phyloP scores from a whole-genome alignment of 1,140 invertebrate species.

The Drosophila seguyi region DNA sequence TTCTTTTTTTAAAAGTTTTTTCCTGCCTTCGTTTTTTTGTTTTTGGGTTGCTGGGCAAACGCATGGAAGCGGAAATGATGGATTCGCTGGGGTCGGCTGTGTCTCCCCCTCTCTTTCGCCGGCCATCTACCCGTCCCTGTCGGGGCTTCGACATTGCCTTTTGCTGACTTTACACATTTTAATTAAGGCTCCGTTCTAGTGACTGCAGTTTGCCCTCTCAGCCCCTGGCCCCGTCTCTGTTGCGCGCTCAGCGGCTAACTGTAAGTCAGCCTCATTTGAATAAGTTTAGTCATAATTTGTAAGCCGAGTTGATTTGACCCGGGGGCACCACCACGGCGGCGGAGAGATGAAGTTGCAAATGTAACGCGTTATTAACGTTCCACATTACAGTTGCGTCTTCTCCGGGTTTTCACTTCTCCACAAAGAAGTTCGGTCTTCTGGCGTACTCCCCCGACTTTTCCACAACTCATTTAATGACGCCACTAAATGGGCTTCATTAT shows the following conservation, averaged over 20 bases:
- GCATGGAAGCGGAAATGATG: slow-evolving; percentile 85
- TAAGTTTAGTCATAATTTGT: slow-evolving; percentile 83
- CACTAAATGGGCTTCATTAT: slow-evolving; percentile 84
- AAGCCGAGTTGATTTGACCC: slow-evolving; percentile 73
- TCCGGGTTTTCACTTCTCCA: slow-evolving; percentile 17
- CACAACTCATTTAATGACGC: slow-evolving; percentile 77
- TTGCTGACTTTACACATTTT: slow-evolving; percentile 82
- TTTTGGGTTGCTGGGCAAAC: slow-evolving; percentile 68
- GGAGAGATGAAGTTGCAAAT: slow-evolving; percentile 80
- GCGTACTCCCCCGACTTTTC: slow-evolving; percentile 26
- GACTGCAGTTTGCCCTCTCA: slow-evolving; percentile 60
- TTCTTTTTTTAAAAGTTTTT: slow-evolving; percentile 32
- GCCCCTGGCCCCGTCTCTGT: not conserved
- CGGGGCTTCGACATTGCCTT: slow-evolving; percentile 37
- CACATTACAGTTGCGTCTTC: slow-evolving; percentile 68
- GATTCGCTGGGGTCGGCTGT: slow-evolving; percentile 72
- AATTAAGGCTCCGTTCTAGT: slow-evolving; percentile 79
- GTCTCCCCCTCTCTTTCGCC: slow-evolving; percentile 31
- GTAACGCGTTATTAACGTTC: slow-evolving; percentile 83
- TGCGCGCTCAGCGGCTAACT: slow-evolving; percentile 39
- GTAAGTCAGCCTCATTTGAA: slow-evolving; percentile 81
- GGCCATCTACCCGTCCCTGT: slow-evolving; percentile 32
- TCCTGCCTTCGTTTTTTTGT: slow-evolving; percentile 26
- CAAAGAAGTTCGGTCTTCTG: not conserved
- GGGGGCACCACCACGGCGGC: not conserved